Base-by-base conservation (phyloP, 2,888 invertebrate genomes). In the Iphiclides podalirius region DNA sequence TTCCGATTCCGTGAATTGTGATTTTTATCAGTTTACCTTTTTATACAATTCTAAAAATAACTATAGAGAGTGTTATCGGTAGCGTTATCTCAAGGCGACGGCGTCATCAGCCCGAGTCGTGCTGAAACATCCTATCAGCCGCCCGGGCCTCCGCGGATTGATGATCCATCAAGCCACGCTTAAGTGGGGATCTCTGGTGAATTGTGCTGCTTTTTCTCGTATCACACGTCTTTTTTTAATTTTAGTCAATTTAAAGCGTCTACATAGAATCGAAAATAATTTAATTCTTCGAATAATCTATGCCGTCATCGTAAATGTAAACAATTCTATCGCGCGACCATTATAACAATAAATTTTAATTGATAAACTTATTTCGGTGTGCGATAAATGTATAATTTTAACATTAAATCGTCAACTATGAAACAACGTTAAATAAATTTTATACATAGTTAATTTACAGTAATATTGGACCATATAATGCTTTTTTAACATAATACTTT, bases 31-130 rank as follows among this genome's bases (percentile, higher is more conserved):
- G 60, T 70, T 75, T 79, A 82, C 79, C 75, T 83, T 84, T 82
- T 85, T 83, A 79, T 79, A 75, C 70, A 70, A 65, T 75, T 80
- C 83, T 86, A 85, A 79, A 83, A 81, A 82, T 87, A 87, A 66
- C 64, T 58, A n/a, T 31, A 53, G 59, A 68, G 72, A 77, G 72
- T 75, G 83, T 83, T 87, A 87, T 86, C 87, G 70, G 70, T 65
- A 69, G 70, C 77, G 81, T 82, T 88, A 86, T 88, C 85, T 85
- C 79, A 80, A 79, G 79, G 81, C 79, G 75, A 84, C 76, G 81
- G 79, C 75, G 64, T 61, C 66, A 64, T 58, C 57, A 54, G 49
- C 51, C 54, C 55, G 60, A 54, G 36, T 57, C 54, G 58, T 55
- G 53, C 55, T 53, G 54, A 56, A 57, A 48, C 54, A 58, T 49